phyloP scores from a whole-genome alignment of 2,797 vertebrate genomes.

The Steatocranus sp. region DNA sequence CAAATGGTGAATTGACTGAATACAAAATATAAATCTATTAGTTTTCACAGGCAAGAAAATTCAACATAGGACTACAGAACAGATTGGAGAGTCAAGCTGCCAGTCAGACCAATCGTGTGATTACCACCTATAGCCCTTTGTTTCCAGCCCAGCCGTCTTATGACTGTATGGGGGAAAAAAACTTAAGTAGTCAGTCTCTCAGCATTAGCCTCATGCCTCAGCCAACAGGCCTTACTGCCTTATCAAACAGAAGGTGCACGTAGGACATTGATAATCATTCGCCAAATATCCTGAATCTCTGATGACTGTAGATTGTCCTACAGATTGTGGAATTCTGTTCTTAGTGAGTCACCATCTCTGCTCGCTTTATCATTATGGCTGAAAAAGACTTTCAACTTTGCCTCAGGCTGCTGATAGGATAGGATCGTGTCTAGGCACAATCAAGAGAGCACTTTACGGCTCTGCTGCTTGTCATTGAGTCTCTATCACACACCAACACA shows the following conservation, averaged over 20 bases:
- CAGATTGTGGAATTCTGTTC: conserved; percentile 21
- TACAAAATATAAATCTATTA: not conserved
- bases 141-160: not conserved
- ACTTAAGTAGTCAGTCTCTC: not conserved
- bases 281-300: conserved; percentile 7
- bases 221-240: conserved; percentile 35
- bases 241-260: conserved; percentile 32
- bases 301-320: conserved; percentile 30
- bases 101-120: conserved; percentile 17
- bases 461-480: conserved; percentile 1
- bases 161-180: not conserved
- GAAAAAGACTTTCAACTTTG: conserved; percentile 25
- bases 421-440: conserved; percentile 27
- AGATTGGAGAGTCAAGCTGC: not conserved
- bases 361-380: conserved; percentile 28
- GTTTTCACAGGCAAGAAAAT: not conserved
- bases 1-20: not conserved
- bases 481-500: not conserved
- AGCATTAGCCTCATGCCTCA: conserved; percentile 35
- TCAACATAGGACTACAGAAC: not conserved
- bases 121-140: conserved; percentile 10
- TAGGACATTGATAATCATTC: conserved; percentile 21
- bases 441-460: conserved; percentile 34
- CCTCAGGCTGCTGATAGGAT: conserved; percentile 31
- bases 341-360: not conserved